Evolutionary conservation across 2,888 invertebrate species (phyloP).

Genomic region (Lysandra coridon): DNA sequence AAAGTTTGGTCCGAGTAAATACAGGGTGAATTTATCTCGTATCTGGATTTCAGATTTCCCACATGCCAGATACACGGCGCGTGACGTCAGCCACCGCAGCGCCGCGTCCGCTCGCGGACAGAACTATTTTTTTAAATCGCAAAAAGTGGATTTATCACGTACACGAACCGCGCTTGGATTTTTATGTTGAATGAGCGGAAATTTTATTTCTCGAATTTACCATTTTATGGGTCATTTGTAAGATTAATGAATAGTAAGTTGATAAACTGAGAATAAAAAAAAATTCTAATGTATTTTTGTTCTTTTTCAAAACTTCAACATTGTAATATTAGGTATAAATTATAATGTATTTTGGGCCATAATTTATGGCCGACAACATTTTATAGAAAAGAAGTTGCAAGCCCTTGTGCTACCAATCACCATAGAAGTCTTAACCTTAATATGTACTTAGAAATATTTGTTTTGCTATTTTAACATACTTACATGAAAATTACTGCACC

Average conservation of each 20-base stretch:
- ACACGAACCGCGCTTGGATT: slow-evolving; percentile 10
- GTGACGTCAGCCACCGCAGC: slow-evolving; percentile 39
- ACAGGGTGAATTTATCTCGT: slow-evolving; percentile 30
- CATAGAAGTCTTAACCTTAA: too few relatives aligned
- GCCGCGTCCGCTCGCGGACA: slow-evolving; percentile 29
- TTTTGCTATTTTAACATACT: too few relatives aligned
- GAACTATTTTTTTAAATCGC: slow-evolving; percentile 27
- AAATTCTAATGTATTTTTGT: too few relatives aligned
- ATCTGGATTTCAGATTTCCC: slow-evolving; percentile 30
- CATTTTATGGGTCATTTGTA: background rate
- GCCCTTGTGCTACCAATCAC: too few relatives aligned
- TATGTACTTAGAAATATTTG: too few relatives aligned
- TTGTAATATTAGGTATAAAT: too few relatives aligned
- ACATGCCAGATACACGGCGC: slow-evolving; percentile 33
- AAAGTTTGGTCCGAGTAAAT: slow-evolving; percentile 26
- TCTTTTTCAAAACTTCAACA: too few relatives aligned
- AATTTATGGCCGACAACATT: too few relatives aligned
- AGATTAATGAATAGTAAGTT: background rate
- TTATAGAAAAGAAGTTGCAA: too few relatives aligned
- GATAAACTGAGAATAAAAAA: background rate
- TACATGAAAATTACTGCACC: too few relatives aligned
- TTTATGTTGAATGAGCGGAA: background rate
- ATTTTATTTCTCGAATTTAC: too few relatives aligned
- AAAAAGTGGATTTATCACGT: slow-evolving; percentile 28
- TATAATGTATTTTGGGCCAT: too few relatives aligned